These are phyloP conservation scores for Microtus californicus DNA, from an alignment of 2,797 vertebrate genomes.

Conservation along the genomic window DNA sequence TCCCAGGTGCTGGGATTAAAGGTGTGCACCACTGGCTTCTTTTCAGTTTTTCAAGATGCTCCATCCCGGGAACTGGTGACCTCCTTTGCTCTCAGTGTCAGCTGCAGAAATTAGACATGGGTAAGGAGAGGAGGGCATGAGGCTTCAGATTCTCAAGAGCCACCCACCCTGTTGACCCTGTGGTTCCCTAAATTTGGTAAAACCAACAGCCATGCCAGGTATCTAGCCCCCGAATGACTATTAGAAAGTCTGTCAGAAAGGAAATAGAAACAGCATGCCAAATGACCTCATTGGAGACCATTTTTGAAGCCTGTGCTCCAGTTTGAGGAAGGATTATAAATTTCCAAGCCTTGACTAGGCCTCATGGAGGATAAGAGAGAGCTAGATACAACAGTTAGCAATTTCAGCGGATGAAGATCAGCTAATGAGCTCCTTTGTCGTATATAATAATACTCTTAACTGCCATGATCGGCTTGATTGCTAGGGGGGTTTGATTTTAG, in stretches of 20 bases:
- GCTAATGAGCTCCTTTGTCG: constrained; percentile 57
- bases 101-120: background rate
- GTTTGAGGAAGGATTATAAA: constrained; percentile 66
- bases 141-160: constrained; percentile 51
- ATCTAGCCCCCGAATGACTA: background rate
- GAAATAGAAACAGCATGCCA: constrained; percentile 50
- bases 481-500: constrained; percentile 39
- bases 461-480: constrained; percentile 24
- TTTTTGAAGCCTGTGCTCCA: constrained; percentile 49
- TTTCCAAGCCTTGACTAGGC: constrained; percentile 55
- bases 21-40: background rate
- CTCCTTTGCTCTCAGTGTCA: constrained; percentile 27
- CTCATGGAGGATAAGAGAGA: constrained; percentile 62
- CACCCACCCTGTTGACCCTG: background rate
- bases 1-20: background rate
- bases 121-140: background rate
- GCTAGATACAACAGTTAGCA: constrained; percentile 43
- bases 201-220: background rate
- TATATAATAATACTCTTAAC: constrained; percentile 52
- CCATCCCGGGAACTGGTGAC: constrained; percentile 5
- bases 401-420: constrained; percentile 55
- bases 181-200: background rate
- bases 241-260: constrained; percentile 9
- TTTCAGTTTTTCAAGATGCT: constrained; percentile 49
- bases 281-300: constrained; percentile 29